phyloP scores from a whole-genome alignment of 2,888 invertebrate species.

The Cylindroiulus punctatus region DNA sequence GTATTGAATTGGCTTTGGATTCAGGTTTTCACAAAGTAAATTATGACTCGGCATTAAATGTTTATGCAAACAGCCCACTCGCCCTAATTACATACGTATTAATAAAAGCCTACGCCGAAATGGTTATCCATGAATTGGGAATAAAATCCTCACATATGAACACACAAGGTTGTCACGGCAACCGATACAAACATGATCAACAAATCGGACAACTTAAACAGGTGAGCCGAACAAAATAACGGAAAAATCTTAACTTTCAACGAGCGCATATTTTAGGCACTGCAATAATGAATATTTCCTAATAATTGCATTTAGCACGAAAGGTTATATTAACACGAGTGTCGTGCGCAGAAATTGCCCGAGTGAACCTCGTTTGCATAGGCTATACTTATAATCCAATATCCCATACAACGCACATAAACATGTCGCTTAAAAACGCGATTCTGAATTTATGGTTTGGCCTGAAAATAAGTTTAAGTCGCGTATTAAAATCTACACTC shows the following conservation, averaged over 20 bases:
- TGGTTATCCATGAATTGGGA: conserved; percentile 13
- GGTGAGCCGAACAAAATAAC: not conserved
- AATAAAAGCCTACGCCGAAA: conserved; percentile 7
- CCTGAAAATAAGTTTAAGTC: too few relatives aligned
- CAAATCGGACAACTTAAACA: conserved; percentile 12
- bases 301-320: conserved; percentile 32
- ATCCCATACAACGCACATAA: not conserved
- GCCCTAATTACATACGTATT: conserved; percentile 21
- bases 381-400: conserved; percentile 21
- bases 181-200: conserved; percentile 10
- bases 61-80: conserved; percentile 17
- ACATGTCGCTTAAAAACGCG: not conserved
- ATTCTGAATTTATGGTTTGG: not conserved
- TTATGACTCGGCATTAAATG: not conserved
- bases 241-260: not conserved
- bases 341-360: not conserved
- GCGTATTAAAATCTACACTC: too few relatives aligned
- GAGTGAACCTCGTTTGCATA: not conserved
- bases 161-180: not conserved
- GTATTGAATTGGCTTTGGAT: not conserved
- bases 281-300: conserved; percentile 26
- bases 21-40: not conserved
- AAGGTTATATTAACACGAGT: conserved; percentile 6
- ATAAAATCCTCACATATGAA: conserved; percentile 1
- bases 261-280: not conserved